Evolutionary conservation across 1,140 invertebrate genomes (phyloP).

Genomic region (Hormaphis cornu): DNA sequence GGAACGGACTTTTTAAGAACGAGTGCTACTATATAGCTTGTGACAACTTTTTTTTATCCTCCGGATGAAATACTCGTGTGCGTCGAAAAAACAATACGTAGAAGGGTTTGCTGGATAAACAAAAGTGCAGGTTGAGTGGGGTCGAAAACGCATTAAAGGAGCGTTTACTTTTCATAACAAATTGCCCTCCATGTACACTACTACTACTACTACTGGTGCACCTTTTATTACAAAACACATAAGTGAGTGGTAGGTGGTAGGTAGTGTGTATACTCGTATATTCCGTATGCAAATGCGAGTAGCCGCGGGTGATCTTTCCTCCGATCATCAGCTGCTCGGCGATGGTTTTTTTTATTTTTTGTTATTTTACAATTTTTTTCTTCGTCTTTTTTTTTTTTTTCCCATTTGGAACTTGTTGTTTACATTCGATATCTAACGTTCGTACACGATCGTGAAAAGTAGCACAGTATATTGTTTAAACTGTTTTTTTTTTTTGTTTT

Average conservation of each 20-base stretch:
- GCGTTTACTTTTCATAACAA: slow-evolving; percentile 31
- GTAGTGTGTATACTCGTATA: not conserved
- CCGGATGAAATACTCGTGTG: not conserved
- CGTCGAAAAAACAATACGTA: slow-evolving; percentile 17
- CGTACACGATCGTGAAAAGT: not conserved
- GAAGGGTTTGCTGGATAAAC: slow-evolving; percentile 28
- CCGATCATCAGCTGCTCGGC: slow-evolving; percentile 12
- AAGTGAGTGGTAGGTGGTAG: no score
- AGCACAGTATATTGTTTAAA: not conserved
- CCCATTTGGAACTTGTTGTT: slow-evolving; percentile 2
- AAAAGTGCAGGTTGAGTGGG: slow-evolving; percentile 12
- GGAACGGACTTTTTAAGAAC: not conserved
- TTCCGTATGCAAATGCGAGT: slow-evolving; percentile 21
- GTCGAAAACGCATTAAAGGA: slow-evolving; percentile 30
- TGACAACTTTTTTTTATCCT: not conserved
- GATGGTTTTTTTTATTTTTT: slow-evolving; percentile 27
- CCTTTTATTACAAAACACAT: slow-evolving; percentile 18
- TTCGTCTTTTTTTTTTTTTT: no score
- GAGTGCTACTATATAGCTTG: slow-evolving; percentile 4
- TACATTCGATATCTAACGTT: slow-evolving; percentile 15
- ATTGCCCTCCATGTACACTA: slow-evolving; percentile 23
- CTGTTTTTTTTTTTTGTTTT: not conserved
- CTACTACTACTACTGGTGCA: slow-evolving; percentile 5
- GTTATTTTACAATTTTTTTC: slow-evolving; percentile 6
- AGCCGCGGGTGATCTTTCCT: slow-evolving; percentile 14